Percentiles rank a stretch among this genome's conserved stretches.
Evolutionary conservation across 2,797 vertebrate genomes (phyloP).

Genomic region (Argentina silus): DNA sequence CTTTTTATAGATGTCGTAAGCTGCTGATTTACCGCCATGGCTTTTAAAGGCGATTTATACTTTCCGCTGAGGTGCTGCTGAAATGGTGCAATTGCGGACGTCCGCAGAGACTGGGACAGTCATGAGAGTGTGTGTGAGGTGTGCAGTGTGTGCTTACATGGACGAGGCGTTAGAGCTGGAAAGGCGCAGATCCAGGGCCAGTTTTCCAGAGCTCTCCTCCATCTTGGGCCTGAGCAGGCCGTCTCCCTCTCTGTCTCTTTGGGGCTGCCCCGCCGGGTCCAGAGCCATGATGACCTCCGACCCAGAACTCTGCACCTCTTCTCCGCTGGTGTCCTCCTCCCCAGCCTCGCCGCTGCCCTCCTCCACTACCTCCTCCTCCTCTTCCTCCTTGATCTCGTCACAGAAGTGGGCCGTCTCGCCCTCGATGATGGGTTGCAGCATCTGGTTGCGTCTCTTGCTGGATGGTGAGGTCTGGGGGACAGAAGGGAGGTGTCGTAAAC

Average conservation of each 20-base stretch:
- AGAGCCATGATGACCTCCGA: conserved; percentile 85
- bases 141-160: conserved; percentile 78
- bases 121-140: conserved; percentile 12
- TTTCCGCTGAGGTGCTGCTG: no score
- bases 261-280: conserved; percentile 76
- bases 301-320: conserved; percentile 81
- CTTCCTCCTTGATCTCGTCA: conserved; percentile 93
- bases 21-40: conserved; percentile 2
- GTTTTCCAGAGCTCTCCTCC: conserved; percentile 88
- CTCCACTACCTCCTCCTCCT: conserved; percentile 65
- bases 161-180: conserved; percentile 95
- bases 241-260: conserved; percentile 52
- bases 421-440: conserved; percentile 96
- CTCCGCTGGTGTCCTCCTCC: conserved; percentile 79
- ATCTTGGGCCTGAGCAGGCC: conserved; percentile 65
- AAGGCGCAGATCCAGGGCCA: conserved; percentile 89
- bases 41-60: not conserved
- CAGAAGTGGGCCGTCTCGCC: conserved; percentile 97
- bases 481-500: not conserved
- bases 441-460: conserved; percentile 92
- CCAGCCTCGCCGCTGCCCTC: conserved; percentile 52
- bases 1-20: conserved; percentile 34
- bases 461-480: conserved; percentile 88
- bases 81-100: no score
- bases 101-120: not conserved